Base-by-base conservation (phyloP, 1,140 invertebrate species). In the Cataglyphis hispanica region DNA sequence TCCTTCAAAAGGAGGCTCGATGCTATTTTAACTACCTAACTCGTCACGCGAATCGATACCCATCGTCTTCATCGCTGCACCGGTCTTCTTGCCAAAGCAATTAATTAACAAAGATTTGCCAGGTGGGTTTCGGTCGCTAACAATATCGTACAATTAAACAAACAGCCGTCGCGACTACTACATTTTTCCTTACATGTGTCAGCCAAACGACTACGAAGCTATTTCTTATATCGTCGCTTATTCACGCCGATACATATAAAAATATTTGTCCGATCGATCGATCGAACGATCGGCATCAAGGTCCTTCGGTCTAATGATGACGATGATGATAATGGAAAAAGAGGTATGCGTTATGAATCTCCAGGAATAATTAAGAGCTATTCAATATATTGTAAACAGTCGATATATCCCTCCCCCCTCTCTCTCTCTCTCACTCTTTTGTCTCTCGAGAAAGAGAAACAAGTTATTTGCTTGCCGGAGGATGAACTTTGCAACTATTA, bases 401-500 rank as follows among this genome's bases (percentile, higher is more conserved):
- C 7, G 61, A 67, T 4, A n/a, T 67, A 22, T 69, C 13, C 56
- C 11, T 19, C n/a, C n/a, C n/a, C n/a, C 7, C 10, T 46, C 43
- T 46, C 7, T 46, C 3, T 16, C 13, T 46, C 13, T 46, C n/a
- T n/a, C n/a, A n/a, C n/a, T 10, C 10, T 10, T 8, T 16, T 50
- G 4, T 50, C 46, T 50, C 1, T 50, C 46, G 46, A 6, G 46
- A 50, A 31, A 67, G 22, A 64, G 1, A 11, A 8, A 60, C 22
- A 25, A 25, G 61, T 88, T 85, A 56, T 75, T 89, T 34, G 46
- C 37, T 40, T 25, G 25, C 34, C 70, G 5, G 63, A 85, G 67
- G 19, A 61, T 34, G 75, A 81, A 86, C 75, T 88, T 88, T 88
- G 87, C 40, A 34, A 87, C 78, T 58, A 77, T 84, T 86, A 84